These are phyloP conservation scores for Eretmochelys imbricata DNA, from an alignment of 2,113 vertebrate genomes.

Conservation along the genomic window DNA sequence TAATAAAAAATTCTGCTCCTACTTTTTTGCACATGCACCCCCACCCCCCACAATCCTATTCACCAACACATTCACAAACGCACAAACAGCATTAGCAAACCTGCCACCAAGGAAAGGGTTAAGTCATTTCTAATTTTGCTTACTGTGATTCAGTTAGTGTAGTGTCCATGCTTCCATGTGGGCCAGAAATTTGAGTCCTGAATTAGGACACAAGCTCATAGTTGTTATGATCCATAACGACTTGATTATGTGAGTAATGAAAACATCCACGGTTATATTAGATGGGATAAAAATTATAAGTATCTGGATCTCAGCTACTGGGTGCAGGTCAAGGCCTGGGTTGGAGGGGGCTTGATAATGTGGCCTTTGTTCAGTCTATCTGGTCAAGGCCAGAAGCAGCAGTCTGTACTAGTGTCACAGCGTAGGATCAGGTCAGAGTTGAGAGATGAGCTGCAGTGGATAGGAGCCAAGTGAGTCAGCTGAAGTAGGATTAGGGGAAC, in stretches of 20 bases:
- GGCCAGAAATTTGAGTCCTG: background rate
- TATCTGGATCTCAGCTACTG: background rate
- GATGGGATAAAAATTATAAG: background rate
- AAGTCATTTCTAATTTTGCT: no score
- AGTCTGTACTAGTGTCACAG: background rate
- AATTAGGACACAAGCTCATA: no score
- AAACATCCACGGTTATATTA: background rate
- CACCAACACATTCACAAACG: no score
- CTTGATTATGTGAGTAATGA: background rate
- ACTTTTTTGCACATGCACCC: background rate
- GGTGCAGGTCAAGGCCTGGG: background rate
- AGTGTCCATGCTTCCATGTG: background rate
- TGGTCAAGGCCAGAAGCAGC: background rate
- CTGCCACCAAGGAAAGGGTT: background rate
- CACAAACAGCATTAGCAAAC: background rate
- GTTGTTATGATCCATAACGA: no score
- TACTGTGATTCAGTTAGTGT: background rate
- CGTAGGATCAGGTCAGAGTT: background rate
- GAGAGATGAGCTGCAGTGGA: background rate
- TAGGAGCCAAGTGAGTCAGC: background rate
- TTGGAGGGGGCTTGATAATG: background rate
- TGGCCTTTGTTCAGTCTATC: background rate
- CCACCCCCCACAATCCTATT: fast-evolving
- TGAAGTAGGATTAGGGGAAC: background rate
- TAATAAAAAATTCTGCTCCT: background rate